These are phyloP conservation scores for Enteromius afrohamiltoni DNA, from an alignment of 2,797 vertebrate genomes.

Conservation along the genomic window DNA sequence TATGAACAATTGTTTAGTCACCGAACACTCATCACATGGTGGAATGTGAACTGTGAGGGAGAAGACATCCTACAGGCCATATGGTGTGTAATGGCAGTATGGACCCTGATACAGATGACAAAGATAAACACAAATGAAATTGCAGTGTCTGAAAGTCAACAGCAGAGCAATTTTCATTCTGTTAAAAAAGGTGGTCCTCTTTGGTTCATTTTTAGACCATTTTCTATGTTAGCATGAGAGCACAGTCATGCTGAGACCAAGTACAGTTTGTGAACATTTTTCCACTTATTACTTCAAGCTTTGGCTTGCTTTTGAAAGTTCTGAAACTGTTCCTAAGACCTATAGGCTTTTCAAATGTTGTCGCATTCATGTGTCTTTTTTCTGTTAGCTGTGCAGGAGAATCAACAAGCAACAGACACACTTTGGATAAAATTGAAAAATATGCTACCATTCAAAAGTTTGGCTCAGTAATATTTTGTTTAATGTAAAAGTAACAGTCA, in stretches of 20 bases:
- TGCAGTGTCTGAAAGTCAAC: neutral
- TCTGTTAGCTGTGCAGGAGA: neutral
- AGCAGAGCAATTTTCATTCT: neutral
- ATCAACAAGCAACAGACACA: neutral
- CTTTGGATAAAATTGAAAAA: neutral
- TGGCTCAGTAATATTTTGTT: neutral
- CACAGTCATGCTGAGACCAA: neutral
- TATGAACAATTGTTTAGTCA: neutral
- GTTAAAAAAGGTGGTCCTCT: neutral
- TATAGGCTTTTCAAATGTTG: neutral
- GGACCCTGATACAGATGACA: constrained; percentile 15
- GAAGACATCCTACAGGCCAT: constrained; percentile 7
- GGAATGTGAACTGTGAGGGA: neutral
- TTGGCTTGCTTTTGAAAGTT: neutral
- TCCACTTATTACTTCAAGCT: neutral
- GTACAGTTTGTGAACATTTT: neutral
- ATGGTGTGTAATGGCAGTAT: constrained; percentile 17
- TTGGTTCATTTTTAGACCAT: constrained; percentile 12
- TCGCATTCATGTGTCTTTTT: neutral
- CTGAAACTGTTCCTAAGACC: neutral
- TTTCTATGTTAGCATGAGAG: neutral
- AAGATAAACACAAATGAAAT: constrained; percentile 14
- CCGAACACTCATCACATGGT: neutral
- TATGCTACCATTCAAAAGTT: neutral
- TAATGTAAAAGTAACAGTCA: neutral